These are phyloP conservation scores for Tribolium madens DNA, from an alignment of 1,140 invertebrate species.

Conservation along the genomic window DNA sequence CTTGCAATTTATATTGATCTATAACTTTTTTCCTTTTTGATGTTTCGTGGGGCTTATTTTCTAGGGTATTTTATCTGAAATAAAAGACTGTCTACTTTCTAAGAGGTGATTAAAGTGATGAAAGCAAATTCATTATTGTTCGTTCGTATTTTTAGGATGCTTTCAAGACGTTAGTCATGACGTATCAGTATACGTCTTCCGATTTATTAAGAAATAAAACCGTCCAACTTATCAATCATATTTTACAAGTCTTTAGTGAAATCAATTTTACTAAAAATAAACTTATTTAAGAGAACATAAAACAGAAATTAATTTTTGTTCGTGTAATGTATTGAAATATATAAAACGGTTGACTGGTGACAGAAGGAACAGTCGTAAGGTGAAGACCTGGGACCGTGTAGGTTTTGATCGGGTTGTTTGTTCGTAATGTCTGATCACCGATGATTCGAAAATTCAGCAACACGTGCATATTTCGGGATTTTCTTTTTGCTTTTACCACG, in stretches of 20 bases:
- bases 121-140: neutral
- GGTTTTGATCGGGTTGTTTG: neutral
- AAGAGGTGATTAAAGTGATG: neutral
- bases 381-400: neutral
- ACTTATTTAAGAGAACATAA: neutral
- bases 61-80: neutral
- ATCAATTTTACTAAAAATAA: neutral
- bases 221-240: neutral
- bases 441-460: slow-evolving; percentile 17
- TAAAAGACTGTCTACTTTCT: neutral
- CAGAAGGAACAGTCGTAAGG: neutral
- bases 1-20: neutral
- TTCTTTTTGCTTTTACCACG: neutral
- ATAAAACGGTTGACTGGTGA: neutral
- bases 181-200: too few relatives aligned
- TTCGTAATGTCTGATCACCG: neutral
- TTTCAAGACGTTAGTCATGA: neutral
- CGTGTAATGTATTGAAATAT: neutral
- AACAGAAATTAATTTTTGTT: neutral
- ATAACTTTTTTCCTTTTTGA: neutral
- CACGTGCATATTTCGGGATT: slow-evolving; percentile 23
- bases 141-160: neutral
- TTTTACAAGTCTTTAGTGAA: neutral
- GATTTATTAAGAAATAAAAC: too few relatives aligned
- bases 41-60: neutral